These are phyloP conservation scores for Phrynosoma blainvillii DNA, from an alignment of 2,113 vertebrate genomes.

Conservation along the genomic window DNA sequence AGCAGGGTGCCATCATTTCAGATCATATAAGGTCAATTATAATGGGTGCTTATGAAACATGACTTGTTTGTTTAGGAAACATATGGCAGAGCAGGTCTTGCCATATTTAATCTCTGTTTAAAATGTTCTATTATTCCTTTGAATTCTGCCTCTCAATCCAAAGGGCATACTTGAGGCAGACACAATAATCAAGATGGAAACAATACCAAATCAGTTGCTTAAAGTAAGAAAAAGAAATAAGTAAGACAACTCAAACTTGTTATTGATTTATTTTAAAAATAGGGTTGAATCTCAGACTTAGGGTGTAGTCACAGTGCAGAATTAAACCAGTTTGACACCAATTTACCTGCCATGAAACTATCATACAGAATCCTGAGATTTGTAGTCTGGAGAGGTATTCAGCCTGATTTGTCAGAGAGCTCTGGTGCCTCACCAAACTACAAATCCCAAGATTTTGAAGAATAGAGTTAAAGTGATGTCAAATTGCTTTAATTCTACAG, in stretches of 20 bases:
- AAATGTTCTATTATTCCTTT: not conserved
- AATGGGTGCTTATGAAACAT: conserved; percentile 3
- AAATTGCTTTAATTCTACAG: too few species aligned
- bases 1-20: conserved; percentile 1
- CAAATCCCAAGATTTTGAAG: too few species aligned
- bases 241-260: not conserved
- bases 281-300: not conserved
- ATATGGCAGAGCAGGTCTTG: conserved; percentile 4
- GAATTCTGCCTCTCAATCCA: not conserved
- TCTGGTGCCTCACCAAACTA: too few species aligned
- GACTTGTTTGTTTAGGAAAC: conserved; percentile 40
- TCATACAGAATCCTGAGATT: too few species aligned
- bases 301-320: too few species aligned
- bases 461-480: too few species aligned
- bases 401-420: too few species aligned
- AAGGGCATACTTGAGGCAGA: not conserved
- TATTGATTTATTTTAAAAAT: not conserved
- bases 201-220: not conserved
- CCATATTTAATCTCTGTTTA: conserved; percentile 14
- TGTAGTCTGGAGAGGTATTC: too few species aligned
- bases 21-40: conserved; percentile 38
- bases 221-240: not conserved
- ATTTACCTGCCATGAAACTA: too few species aligned
- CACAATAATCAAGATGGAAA: conserved; percentile 4
- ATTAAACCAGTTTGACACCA: too few species aligned